These are phyloP conservation scores for Rhinogobius similis DNA, from an alignment of 2,113 vertebrate genomes.

Conservation along the genomic window DNA sequence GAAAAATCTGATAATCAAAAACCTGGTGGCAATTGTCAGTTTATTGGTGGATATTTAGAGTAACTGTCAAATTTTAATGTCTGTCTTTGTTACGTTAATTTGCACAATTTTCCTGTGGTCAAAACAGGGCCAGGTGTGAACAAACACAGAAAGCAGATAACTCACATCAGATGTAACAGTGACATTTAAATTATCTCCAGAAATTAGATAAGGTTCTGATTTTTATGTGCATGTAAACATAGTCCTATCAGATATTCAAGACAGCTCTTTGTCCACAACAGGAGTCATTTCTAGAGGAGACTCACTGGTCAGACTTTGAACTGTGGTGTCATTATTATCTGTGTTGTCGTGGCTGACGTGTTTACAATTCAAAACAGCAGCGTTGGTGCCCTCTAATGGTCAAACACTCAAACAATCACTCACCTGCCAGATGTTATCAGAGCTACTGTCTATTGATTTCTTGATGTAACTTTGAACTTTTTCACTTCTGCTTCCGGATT, in stretches of 20 bases:
- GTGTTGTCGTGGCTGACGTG: conserved; percentile 19
- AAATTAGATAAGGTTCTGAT: too few species aligned
- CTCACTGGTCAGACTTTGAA: conserved; percentile 28
- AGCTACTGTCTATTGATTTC: conserved; percentile 69
- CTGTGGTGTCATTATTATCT: conserved; percentile 10
- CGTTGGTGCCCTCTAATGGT: conserved; percentile 56
- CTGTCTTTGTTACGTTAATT: too few species aligned
- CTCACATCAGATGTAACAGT: too few species aligned
- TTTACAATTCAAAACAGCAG: conserved; percentile 33
- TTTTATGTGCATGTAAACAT: too few species aligned
- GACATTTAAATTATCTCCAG: too few species aligned
- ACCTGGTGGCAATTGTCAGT: too few species aligned
- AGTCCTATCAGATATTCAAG: conserved; percentile 39
- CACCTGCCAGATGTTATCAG: conserved; percentile 45
- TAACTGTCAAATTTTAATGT: too few species aligned
- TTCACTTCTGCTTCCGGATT: conserved; percentile 46
- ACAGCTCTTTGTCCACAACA: conserved; percentile 13
- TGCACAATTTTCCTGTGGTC: too few species aligned
- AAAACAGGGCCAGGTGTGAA: too few species aligned
- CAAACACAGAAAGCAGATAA: too few species aligned
- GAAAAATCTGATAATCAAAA: too few species aligned
- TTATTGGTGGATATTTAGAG: too few species aligned
- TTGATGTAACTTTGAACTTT: conserved; percentile 57
- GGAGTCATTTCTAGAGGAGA: conserved; percentile 10
- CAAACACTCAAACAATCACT: conserved; percentile 25